These are phyloP conservation scores for Chaenodraco wilsoni DNA, from an alignment of 2,797 vertebrate species.

Conservation along the genomic window DNA sequence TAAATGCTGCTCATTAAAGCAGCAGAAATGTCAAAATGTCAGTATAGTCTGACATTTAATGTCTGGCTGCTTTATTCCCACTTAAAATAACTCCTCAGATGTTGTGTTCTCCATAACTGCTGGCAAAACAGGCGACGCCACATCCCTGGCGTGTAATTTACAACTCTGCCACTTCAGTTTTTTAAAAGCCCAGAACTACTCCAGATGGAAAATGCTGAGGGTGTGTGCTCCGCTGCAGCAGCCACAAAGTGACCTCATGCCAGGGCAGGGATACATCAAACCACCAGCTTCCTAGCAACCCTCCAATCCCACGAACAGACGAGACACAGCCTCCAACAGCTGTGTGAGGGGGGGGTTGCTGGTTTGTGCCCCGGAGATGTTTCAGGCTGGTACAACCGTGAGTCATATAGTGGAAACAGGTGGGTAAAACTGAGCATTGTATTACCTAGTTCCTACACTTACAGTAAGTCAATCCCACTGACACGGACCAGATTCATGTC, in stretches of 20 bases:
- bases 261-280: conserved; percentile 49
- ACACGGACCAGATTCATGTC: neutral
- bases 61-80: conserved; percentile 16
- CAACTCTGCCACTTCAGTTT: conserved; percentile 29
- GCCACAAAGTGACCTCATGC: conserved; percentile 70
- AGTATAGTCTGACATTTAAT: conserved; percentile 50
- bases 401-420: conserved; percentile 44
- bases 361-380: neutral
- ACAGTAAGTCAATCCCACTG: neutral
- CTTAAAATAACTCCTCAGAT: conserved; percentile 46
- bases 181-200: conserved; percentile 41
- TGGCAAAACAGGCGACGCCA: conserved; percentile 34
- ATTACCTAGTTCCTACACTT: conserved; percentile 4
- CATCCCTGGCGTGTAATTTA: conserved; percentile 46
- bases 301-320: conserved; percentile 18
- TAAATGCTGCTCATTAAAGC: conserved; percentile 38
- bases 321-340: conserved; percentile 27
- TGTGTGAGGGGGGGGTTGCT: conserved; percentile 1
- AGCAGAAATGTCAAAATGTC: conserved; percentile 18
- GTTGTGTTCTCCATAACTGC: conserved; percentile 24
- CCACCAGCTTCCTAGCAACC: conserved; percentile 51
- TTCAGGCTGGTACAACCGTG: neutral
- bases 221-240: conserved; percentile 54
- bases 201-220: conserved; percentile 67
- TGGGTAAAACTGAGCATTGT: conserved; percentile 14